Evolutionary conservation across 2,888 invertebrate genomes (phyloP).

Genomic region (Chironomus riparius): DNA sequence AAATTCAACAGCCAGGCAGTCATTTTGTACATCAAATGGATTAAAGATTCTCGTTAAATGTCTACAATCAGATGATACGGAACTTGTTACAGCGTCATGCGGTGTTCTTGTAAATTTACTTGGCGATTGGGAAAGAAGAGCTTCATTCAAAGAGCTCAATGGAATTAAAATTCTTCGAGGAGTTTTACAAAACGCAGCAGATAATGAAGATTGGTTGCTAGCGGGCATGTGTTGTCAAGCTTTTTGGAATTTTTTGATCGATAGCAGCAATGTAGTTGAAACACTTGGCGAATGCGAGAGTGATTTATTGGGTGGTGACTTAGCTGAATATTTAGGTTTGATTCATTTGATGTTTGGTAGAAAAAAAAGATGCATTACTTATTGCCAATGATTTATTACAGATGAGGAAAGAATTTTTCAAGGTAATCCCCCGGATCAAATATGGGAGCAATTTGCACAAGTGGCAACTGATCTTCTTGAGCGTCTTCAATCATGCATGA

Average conservation of each 20-base stretch:
- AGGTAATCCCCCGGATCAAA: constrained; percentile 32
- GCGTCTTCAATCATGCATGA: constrained; percentile 37
- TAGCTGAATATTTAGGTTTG: constrained; percentile 48
- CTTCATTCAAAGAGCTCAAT: constrained; percentile 45
- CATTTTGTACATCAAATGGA: constrained; percentile 58
- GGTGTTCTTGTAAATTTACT: constrained; percentile 77
- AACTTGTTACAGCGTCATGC: constrained; percentile 65
- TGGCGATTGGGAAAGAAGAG: constrained; percentile 49
- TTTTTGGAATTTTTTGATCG: constrained; percentile 60
- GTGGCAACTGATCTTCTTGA: constrained; percentile 67
- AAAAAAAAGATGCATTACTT: not conserved
- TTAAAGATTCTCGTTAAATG: constrained; percentile 50
- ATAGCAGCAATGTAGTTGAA: constrained; percentile 44
- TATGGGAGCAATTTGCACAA: constrained; percentile 67
- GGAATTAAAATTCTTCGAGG: constrained; percentile 47
- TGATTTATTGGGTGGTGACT: constrained; percentile 46
- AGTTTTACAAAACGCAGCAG: constrained; percentile 48
- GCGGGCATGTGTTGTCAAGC: constrained; percentile 65
- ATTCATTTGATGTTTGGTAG: not conserved
- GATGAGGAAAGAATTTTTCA: constrained; percentile 52
- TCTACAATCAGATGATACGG: constrained; percentile 52
- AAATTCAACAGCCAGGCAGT: constrained; percentile 53
- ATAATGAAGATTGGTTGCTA: constrained; percentile 57
- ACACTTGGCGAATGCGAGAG: constrained; percentile 45
- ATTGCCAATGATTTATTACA: constrained; percentile 31